These are phyloP conservation scores for Boleophthalmus pectinirostris DNA, from an alignment of 2,113 vertebrate species.

Conservation along the genomic window DNA sequence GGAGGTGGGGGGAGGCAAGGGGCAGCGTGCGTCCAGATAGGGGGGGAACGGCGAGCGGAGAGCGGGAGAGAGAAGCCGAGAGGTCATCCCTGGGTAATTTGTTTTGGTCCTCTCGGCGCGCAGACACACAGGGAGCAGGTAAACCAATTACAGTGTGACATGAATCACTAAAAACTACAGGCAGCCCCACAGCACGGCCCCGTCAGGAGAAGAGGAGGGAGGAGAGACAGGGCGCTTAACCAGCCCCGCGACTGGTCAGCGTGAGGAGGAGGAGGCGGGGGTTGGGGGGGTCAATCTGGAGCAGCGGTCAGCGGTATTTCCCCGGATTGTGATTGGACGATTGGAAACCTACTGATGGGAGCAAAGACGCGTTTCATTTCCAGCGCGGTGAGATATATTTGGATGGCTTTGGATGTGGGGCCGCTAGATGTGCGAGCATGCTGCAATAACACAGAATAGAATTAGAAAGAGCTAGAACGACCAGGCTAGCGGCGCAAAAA, in stretches of 20 bases:
- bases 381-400: conserved; percentile 10
- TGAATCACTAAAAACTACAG: conserved; percentile 74
- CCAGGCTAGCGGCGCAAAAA: neutral
- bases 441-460: neutral
- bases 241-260: conserved; percentile 18
- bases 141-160: conserved; percentile 79
- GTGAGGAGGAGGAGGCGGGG: too few relatives aligned
- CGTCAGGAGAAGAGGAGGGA: conserved; percentile 5
- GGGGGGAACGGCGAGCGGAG: conserved; percentile 45
- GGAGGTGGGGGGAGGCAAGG: conserved; percentile 47
- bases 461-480: neutral
- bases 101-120: conserved; percentile 73
- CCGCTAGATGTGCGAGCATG: neutral
- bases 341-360: conserved; percentile 34
- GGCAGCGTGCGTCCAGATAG: conserved; percentile 39
- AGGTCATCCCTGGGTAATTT: conserved; percentile 77
- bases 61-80: conserved; percentile 56
- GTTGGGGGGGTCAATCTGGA: conserved; percentile 58
- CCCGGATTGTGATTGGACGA: conserved; percentile 44
- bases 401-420: neutral
- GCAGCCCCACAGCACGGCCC: conserved; percentile 53
- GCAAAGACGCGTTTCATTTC: conserved; percentile 29
- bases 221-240: conserved; percentile 35
- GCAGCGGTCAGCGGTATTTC: conserved; percentile 26
- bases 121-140: conserved; percentile 76